Evolutionary conservation across 1,140 invertebrate genomes (phyloP), one percentile per base, ranked within the genome.

Genomic region (Pantala flavescens): DNA sequence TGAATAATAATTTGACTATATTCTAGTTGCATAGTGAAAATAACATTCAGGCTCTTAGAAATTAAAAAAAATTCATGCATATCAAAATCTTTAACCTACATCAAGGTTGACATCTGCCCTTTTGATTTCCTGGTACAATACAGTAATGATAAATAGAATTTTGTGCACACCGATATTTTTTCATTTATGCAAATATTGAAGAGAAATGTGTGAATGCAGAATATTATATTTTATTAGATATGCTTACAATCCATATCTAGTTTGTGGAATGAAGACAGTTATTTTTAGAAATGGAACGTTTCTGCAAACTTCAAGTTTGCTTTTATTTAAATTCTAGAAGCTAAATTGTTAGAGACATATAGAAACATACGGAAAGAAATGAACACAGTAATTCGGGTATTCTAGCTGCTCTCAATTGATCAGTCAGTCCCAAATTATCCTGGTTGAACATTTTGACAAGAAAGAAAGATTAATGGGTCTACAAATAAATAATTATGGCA

Each of bases 181-280:
- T 21, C 49, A 63, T 63, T 63, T 7, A 63, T 63, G 12, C 12
- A 63, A 63, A 63, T 63, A 63, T 63, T 63, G 49, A 63, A 19
- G 49, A 63, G 12, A 21, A 12, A 7, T 1, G 49, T 63, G n/a
- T 63, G 49, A 63, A 63, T 63, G 49, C 49, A 63, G 49, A 63
- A 63, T 63, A 63, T 63, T 63, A 63, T 63, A 63, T 63, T 63
- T 19, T 19, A 63, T 19, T 63, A 63, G 49, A 21, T 63, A 21
- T 63, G 14, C 49, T 7, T 63, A 63, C 14, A 19, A 63, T 7
- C 3, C 49, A 63, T 63, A 63, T 12, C 49, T 63, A 63, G n/a
- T 63, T 63, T 63, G 49, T 63, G 49, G 49, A 63, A 63, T 63
- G 49, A 63, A 63, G 49, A 63, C 49, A 63, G 49, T 63, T 63